A percentile compares a stretch with the other conserved stretches of the same genome.
These are phyloP conservation scores for Melanocharis versteri DNA, from an alignment of 2,113 vertebrate species.

Conservation along the genomic window DNA sequence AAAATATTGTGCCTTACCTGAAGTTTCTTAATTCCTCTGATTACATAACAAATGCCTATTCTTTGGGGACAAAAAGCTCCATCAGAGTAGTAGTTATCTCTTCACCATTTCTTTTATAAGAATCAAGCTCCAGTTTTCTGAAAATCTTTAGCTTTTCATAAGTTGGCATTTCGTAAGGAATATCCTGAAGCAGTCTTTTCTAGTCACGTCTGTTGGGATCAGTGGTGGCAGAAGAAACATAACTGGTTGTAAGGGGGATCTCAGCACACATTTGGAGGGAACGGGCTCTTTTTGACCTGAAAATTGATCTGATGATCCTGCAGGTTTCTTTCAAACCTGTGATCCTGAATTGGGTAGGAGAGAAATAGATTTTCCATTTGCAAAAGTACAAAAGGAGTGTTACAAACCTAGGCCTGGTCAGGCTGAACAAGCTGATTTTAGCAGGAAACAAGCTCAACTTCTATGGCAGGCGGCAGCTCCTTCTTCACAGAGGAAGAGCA, in stretches of 20 bases:
- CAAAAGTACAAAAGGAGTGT: background rate
- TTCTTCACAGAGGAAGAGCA: background rate
- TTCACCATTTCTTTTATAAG: background rate
- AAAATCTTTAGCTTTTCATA: background rate
- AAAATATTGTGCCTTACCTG: background rate
- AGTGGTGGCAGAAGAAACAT: background rate
- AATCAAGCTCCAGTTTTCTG: background rate
- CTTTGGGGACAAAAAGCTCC: background rate
- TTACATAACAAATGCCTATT: background rate
- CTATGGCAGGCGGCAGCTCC: background rate
- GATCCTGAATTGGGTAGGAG: background rate
- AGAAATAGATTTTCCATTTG: background rate
- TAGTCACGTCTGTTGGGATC: background rate
- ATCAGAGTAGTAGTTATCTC: background rate
- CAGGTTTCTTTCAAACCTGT: background rate
- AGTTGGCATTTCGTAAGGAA: background rate
- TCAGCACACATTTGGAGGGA: background rate
- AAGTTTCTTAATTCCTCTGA: background rate
- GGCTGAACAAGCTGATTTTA: background rate
- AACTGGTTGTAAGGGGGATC: background rate
- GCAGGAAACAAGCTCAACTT: background rate
- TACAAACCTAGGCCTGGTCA: background rate
- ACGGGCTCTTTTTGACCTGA: background rate
- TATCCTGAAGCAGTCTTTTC: background rate
- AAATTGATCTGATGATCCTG: background rate